Evolutionary conservation across 2,113 vertebrate species (phyloP).

Genomic region (Corapipo altera): DNA sequence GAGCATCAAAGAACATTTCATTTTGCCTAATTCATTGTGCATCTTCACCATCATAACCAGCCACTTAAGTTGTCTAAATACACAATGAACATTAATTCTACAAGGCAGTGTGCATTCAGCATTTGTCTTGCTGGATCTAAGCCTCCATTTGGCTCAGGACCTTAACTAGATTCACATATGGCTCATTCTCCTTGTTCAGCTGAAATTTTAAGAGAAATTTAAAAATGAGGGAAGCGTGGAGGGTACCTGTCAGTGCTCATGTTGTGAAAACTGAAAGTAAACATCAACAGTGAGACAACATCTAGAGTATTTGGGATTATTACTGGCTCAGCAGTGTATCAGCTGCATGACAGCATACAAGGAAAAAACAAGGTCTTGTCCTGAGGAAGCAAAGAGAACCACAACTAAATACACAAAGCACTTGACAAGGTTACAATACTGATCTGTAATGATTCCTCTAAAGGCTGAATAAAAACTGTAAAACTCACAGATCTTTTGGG

Average conservation of each 20-base stretch:
- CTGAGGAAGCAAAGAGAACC: neutral
- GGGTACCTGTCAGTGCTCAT: neutral
- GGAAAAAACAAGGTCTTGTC: neutral
- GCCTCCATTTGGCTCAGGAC: neutral
- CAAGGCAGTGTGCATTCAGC: neutral
- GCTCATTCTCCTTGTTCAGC: neutral
- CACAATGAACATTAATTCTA: neutral
- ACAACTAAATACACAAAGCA: neutral
- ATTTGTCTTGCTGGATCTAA: neutral
- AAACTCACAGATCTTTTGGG: neutral
- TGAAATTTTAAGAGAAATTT: neutral
- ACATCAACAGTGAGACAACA: neutral
- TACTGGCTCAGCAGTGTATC: neutral
- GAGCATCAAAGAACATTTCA: constrained; percentile 1
- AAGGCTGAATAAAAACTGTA: neutral
- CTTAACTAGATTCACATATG: neutral
- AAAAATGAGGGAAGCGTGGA: neutral
- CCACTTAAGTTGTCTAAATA: constrained; percentile 24
- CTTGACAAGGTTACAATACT: neutral
- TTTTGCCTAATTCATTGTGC: constrained; percentile 12
- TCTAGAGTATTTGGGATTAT: neutral
- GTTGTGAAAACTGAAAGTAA: neutral
- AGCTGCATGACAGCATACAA: neutral
- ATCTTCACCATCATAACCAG: constrained; percentile 16
- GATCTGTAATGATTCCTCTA: neutral